Percentiles rank a stretch among this genome's conserved stretches.
Conservation (phyloP, 2,888 invertebrate genomes). For the Gymnoscelis rufifasciata region DNA sequence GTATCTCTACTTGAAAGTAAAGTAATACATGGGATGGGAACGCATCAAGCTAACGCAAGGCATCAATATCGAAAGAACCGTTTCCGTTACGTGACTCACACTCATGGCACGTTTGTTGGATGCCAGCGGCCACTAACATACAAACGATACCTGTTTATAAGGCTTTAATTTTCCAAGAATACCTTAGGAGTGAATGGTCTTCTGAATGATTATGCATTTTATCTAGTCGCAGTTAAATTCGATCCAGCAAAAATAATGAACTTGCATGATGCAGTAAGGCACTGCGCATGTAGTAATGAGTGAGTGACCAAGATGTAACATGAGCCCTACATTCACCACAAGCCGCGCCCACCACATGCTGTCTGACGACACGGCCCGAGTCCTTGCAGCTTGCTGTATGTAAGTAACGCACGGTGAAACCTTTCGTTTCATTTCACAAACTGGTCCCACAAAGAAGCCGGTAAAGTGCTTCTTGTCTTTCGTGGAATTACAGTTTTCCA, state of each 20-base stretch:
- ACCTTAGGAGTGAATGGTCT: constrained; percentile 30
- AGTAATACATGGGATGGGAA: constrained; percentile 59
- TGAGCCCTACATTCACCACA: constrained; percentile 37
- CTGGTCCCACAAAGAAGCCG: constrained; percentile 60
- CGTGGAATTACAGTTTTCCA: background rate
- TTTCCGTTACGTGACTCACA: constrained; percentile 78
- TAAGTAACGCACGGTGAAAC: constrained; percentile 51
- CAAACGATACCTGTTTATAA: constrained; percentile 53
- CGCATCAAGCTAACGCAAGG: constrained; percentile 52
- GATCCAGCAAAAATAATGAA: constrained; percentile 16
- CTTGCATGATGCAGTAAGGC: constrained; percentile 19
- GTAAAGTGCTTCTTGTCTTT: constrained; percentile 32
- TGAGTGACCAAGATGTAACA: constrained; percentile 34
- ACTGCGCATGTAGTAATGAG: constrained; percentile 15
- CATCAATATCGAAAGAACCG: constrained; percentile 69
- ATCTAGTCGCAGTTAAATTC: background rate
- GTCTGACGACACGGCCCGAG: constrained; percentile 23
- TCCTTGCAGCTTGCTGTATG: constrained; percentile 14
- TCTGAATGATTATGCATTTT: constrained; percentile 22
- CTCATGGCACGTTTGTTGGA: constrained; percentile 65
- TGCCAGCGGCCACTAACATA: constrained; percentile 66
- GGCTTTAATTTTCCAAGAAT: constrained; percentile 55
- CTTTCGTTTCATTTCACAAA: constrained; percentile 54
- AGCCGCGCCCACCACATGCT: constrained; percentile 24
- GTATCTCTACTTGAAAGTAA: constrained; percentile 27